Percentiles rank a stretch among this genome's conserved stretches.
These are phyloP conservation scores for Atta cephalotes DNA, from an alignment of 1,140 invertebrate genomes.

Conservation along the genomic window DNA sequence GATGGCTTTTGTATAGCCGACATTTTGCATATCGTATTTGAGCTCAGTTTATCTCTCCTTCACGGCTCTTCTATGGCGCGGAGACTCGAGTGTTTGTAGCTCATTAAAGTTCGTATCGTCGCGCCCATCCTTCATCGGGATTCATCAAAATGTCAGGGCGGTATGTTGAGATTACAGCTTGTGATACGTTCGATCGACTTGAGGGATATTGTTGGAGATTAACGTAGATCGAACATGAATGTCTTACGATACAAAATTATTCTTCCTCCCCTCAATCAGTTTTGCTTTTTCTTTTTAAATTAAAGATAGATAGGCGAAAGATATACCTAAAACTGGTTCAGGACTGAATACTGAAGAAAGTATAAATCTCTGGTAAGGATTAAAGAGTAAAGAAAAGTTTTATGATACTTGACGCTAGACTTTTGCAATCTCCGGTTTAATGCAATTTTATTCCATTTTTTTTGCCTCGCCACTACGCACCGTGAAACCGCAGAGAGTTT, in stretches of 20 bases:
- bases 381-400: not conserved
- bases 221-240: constrained; percentile 3
- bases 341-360: not conserved
- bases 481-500: constrained; percentile 16
- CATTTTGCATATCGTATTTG: not conserved
- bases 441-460: constrained; percentile 25
- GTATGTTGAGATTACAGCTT: constrained; percentile 45
- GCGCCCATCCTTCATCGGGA: constrained; percentile 43
- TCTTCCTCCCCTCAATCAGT: not conserved
- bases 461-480: not conserved
- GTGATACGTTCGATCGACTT: constrained; percentile 21
- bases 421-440: constrained; percentile 14
- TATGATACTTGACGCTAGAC: not conserved
- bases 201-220: not conserved
- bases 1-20: not conserved
- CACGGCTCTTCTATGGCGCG: not conserved
- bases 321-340: not conserved
- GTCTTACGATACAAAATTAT: constrained; percentile 12
- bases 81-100: not conserved
- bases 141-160: constrained; percentile 55
- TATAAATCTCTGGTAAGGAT: not conserved
- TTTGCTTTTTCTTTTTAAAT: not conserved
- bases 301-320: not conserved
- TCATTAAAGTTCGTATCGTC: constrained; percentile 40
- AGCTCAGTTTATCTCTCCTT: not conserved